phyloP scores from a whole-genome alignment of 2,888 invertebrate genomes.

The Drosophila demipolita region DNA sequence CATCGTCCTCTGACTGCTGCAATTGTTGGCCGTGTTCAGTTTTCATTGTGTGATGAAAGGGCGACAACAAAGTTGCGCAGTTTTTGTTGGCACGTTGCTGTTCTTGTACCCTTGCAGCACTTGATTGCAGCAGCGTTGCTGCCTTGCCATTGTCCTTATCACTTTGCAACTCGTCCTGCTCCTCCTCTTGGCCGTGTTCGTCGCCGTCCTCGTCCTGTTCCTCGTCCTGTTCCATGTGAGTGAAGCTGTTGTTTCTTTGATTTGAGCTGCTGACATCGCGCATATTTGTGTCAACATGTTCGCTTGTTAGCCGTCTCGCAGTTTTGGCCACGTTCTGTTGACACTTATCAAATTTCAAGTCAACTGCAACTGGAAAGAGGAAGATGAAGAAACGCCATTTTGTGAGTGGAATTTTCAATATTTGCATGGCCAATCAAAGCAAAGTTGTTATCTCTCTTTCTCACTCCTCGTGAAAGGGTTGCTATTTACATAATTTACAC shows the following conservation, averaged over 20 bases:
- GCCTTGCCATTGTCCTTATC: constrained; percentile 47
- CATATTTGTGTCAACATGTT: constrained; percentile 76
- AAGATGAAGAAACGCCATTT: constrained; percentile 38
- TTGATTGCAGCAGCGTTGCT: constrained; percentile 52
- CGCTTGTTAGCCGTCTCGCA: constrained; percentile 54
- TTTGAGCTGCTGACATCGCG: constrained; percentile 77
- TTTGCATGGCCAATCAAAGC: constrained; percentile 64
- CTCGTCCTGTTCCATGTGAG: constrained; percentile 27
- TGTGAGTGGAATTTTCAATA: constrained; percentile 25
- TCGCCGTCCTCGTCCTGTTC: constrained; percentile 32
- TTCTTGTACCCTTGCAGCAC: neutral
- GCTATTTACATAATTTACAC: constrained; percentile 70
- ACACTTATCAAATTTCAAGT: constrained; percentile 61
- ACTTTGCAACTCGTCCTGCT: constrained; percentile 10
- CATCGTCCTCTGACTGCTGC: neutral
- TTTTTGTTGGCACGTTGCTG: constrained; percentile 22
- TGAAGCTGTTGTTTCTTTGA: constrained; percentile 45
- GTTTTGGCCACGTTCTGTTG: constrained; percentile 38
- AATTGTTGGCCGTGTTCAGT: constrained; percentile 24
- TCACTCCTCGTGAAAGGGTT: constrained; percentile 66
- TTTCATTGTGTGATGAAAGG: constrained; percentile 55
- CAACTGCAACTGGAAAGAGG: constrained; percentile 36
- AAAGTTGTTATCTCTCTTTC: constrained; percentile 27
- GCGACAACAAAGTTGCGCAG: constrained; percentile 31
- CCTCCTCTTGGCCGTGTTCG: constrained; percentile 25